Evolutionary conservation across 2,888 invertebrate genomes (phyloP).

Genomic region (Sturmia bella): DNA sequence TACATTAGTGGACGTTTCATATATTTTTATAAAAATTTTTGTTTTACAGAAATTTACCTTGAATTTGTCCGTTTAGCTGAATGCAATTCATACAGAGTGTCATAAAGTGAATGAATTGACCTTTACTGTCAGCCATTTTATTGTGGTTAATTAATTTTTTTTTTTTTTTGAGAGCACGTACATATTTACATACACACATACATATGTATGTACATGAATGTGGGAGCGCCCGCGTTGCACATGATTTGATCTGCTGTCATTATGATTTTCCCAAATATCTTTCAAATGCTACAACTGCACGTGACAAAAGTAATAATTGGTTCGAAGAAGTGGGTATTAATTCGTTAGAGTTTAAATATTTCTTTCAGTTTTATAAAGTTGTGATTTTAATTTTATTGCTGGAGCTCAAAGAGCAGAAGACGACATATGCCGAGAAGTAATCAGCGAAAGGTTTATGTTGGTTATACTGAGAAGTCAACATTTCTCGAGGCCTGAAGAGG

Average conservation of each 20-base stretch:
- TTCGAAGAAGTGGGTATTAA: not conserved
- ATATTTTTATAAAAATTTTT: too few relatives aligned
- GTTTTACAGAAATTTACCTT: constrained; percentile 39
- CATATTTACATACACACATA: too few relatives aligned
- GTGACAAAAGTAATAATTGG: constrained; percentile 41
- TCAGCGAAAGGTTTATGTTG: too few relatives aligned
- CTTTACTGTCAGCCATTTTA: constrained; percentile 40
- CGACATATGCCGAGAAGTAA: too few relatives aligned
- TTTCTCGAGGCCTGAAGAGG: too few relatives aligned
- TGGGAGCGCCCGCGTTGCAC: constrained; percentile 2
- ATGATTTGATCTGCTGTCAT: constrained; percentile 17
- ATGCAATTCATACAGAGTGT: constrained; percentile 37
- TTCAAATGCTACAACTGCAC: constrained; percentile 10
- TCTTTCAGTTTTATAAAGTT: not conserved
- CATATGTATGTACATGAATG: too few relatives aligned
- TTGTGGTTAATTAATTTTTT: constrained; percentile 7
- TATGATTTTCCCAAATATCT: constrained; percentile 15
- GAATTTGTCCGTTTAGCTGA: constrained; percentile 33
- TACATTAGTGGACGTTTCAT: not conserved
- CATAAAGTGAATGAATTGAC: constrained; percentile 35
- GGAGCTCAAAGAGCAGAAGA: too few relatives aligned
- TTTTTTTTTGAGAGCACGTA: too few relatives aligned
- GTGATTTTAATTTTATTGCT: too few relatives aligned
- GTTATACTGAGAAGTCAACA: too few relatives aligned
- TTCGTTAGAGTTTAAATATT: not conserved